Conservation (phyloP, 1,140 invertebrate species). For the Lerema accius region DNA sequence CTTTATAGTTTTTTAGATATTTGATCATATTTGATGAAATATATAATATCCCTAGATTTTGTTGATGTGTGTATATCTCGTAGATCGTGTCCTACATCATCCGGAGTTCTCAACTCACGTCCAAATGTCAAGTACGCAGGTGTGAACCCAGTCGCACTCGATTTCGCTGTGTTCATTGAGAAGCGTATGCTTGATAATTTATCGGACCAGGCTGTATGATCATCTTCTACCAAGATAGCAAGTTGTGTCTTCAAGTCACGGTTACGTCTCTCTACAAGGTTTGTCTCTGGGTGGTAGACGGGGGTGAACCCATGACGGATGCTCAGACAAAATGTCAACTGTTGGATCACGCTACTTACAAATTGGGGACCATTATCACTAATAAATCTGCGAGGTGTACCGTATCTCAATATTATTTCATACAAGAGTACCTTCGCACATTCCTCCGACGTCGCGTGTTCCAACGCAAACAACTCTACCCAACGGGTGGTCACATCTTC, state of each 20-base stretch:
- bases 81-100: conserved; percentile 36
- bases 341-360: conserved; percentile 21
- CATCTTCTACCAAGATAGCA: conserved; percentile 43
- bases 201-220: conserved; percentile 43
- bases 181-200: conserved; percentile 59
- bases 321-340: conserved; percentile 37
- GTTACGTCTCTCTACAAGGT: conserved; percentile 62
- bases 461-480: conserved; percentile 34
- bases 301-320: conserved; percentile 53
- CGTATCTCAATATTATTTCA: conserved; percentile 27
- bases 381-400: conserved; percentile 9
- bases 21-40: too few species aligned
- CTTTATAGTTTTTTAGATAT: too few species aligned
- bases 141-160: conserved; percentile 56
- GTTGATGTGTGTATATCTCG: too few species aligned
- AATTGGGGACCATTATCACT: conserved; percentile 33
- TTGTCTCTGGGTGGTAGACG: conserved; percentile 60
- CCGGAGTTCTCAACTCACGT: conserved; percentile 44
- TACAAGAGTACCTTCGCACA: conserved; percentile 10
- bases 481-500: conserved; percentile 27
- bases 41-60: too few species aligned
- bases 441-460: conserved; percentile 18
- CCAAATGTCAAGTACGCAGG: conserved; percentile 68
- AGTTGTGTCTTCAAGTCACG: conserved; percentile 64
- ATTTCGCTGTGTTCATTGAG: conserved; percentile 65